phyloP scores from a whole-genome alignment of 2,888 invertebrate species.

The Apoda limacodes region DNA sequence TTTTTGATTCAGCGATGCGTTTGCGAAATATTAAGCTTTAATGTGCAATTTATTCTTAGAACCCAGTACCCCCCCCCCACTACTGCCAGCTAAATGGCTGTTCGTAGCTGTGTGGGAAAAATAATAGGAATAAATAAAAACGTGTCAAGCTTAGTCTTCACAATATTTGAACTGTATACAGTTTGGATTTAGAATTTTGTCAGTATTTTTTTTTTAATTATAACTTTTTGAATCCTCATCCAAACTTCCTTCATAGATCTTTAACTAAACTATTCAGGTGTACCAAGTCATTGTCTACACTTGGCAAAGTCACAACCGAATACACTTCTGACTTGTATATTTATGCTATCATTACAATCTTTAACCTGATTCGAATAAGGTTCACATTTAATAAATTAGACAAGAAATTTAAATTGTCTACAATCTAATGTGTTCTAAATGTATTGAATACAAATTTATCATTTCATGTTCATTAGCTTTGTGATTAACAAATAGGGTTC shows the following conservation, averaged over 20 bases:
- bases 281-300: slow-evolving; percentile 15
- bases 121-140: no score
- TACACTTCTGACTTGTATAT: no score
- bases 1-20: no score
- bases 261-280: slow-evolving; percentile 10
- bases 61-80: no score
- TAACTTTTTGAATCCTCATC: neutral
- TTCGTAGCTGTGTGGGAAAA: no score
- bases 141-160: no score
- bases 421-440: neutral
- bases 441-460: neutral
- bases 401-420: neutral
- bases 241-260: slow-evolving; percentile 3
- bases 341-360: neutral
- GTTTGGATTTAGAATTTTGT: no score
- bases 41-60: no score
- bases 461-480: neutral
- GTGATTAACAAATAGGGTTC: neutral
- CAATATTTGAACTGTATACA: no score
- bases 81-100: no score
- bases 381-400: neutral
- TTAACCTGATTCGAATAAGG: neutral
- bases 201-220: no score
- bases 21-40: no score
- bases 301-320: slow-evolving; percentile 12